Evolutionary conservation across 2,888 invertebrate species (phyloP), one percentile per base, ranked within the genome.

Genomic region (Diaphora mendica): DNA sequence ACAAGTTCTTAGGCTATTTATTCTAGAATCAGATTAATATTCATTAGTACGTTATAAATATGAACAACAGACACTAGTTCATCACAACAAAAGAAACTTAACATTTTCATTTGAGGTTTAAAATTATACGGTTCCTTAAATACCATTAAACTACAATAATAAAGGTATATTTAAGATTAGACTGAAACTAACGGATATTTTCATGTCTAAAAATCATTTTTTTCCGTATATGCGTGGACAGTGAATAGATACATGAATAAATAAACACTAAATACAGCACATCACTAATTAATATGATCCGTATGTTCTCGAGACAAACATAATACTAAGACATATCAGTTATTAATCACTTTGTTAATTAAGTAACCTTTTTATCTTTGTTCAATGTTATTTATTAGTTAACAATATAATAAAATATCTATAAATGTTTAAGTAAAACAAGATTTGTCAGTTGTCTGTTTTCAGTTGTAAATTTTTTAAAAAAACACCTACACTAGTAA

Each of bases 361-460:
- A 70, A 7, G 26, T 70, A 42, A 62, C 62, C 70, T 71, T 48
- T 33, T 71, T 71, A 64, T 71, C 64, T 33, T 35, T 48, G 33
- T 44, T 23, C 64, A 2, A 30, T 62, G 30, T 62, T 62, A n/a
- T 59, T 69, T 42, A 62, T 62, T 62, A 44, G 62, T 30, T 62
- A 70, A 62, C 30, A 26, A 42, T 70, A 1, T 59, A 59, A 59
- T 13, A 59, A 59, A 15, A 59, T n/a, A 55, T 2, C 3, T 51
- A 51, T 23, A 23, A 23, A 51, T 23, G 23, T 59, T 23, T 59
- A 59, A 30, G 30, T 62, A 62, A 4, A 30, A 15, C 5, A 62
- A 30, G 15, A 30, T 7, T 15, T 30, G 30, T 17, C 7, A n/a
- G 26, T 26, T 55, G n/a, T 59, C 26, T 26, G 4, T 26, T 59